Percentiles rank a stretch among this genome's conserved stretches.
Conservation (phyloP, 2,797 vertebrate genomes). For the Selene dorsalis region DNA sequence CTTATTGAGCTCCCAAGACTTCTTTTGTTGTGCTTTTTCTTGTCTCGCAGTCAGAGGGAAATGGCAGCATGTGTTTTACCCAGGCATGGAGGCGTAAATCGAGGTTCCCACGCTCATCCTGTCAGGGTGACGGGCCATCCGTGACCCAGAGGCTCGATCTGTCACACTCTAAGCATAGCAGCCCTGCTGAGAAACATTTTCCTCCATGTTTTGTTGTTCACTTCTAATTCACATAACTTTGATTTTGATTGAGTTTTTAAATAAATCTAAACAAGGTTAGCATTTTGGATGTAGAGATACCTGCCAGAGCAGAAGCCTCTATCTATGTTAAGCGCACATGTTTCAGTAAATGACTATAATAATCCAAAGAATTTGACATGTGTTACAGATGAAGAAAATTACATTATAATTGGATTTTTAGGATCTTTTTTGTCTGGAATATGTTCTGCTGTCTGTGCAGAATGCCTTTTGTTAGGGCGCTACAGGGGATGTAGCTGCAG, state of each 20-base stretch:
- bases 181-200: constrained; percentile 55
- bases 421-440: constrained; percentile 11
- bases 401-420: constrained; percentile 43
- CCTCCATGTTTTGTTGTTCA: constrained; percentile 49
- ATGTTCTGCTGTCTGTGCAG: constrained; percentile 14
- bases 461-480: constrained; percentile 43
- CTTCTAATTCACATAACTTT: constrained; percentile 50
- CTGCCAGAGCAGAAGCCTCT: constrained; percentile 30
- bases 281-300: neutral
- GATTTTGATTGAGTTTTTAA: constrained; percentile 64
- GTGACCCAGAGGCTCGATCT: constrained; percentile 46
- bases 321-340: neutral
- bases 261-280: constrained; percentile 38
- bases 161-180: constrained; percentile 51
- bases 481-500: constrained; percentile 43
- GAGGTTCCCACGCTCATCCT: constrained; percentile 52
- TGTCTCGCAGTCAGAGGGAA: constrained; percentile 25
- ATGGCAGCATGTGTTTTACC: constrained; percentile 31
- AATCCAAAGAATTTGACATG: constrained; percentile 34
- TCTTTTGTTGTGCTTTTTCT: neutral
- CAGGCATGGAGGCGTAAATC: constrained; percentile 16
- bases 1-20: constrained; percentile 4
- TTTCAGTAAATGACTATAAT: constrained; percentile 28
- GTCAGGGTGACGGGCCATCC: constrained; percentile 29
- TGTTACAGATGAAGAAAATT: constrained; percentile 25